These are phyloP conservation scores for Nannospalax galili DNA, from an alignment of 2,113 vertebrate species.

Conservation along the genomic window DNA sequence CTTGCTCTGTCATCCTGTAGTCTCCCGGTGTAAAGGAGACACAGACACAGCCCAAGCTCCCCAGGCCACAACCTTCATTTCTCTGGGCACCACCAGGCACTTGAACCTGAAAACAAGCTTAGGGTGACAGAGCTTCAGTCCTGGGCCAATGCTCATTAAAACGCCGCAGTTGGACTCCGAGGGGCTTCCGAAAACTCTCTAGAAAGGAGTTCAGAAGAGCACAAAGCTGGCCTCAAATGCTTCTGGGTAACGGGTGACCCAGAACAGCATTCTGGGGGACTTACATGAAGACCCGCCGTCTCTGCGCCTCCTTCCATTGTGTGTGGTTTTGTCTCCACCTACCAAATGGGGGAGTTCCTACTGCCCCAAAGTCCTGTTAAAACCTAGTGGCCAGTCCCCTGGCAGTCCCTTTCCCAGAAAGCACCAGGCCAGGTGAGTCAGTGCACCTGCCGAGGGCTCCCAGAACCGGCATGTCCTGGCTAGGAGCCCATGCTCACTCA, in stretches of 20 bases:
- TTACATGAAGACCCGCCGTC: not conserved
- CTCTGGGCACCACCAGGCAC: not conserved
- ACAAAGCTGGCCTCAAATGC: too few species aligned
- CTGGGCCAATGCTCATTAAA: not conserved
- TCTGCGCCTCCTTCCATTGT: not conserved
- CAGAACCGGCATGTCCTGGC: not conserved
- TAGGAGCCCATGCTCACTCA: not conserved
- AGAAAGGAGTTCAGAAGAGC: not conserved
- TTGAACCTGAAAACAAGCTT: not conserved
- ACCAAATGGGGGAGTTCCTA: slow-evolving; percentile 62
- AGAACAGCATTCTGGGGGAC: not conserved
- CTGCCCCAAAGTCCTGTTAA: too few species aligned
- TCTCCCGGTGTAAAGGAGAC: not conserved
- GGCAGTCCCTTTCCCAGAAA: not conserved
- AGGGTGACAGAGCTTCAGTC: not conserved
- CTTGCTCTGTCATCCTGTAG: not conserved
- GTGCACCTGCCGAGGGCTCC: not conserved
- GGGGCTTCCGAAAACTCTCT: not conserved
- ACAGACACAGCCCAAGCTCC: not conserved
- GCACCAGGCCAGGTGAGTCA: not conserved
- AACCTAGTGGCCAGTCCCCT: not conserved
- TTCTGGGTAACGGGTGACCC: not conserved
- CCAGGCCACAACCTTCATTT: not conserved
- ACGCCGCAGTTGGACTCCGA: not conserved
- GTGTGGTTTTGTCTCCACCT: not conserved